Conservation (phyloP, 2,888 invertebrate genomes). For the Pinctada fucata region DNA sequence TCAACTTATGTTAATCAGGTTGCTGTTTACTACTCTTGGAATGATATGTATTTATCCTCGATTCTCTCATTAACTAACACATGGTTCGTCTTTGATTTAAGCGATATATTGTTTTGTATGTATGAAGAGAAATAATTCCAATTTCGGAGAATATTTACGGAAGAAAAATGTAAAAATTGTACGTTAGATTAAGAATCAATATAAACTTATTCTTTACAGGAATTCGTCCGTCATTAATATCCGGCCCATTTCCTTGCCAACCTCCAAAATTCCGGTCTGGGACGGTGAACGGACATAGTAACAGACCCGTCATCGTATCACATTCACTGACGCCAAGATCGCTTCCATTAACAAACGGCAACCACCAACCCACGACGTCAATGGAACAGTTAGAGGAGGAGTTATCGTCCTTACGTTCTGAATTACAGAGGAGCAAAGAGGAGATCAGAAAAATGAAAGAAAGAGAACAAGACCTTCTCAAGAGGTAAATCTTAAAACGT, state of each 20-base stretch:
- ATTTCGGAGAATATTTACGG: too few species aligned
- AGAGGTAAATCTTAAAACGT: constrained; percentile 67
- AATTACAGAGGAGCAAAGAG: constrained; percentile 77
- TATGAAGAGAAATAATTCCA: too few species aligned
- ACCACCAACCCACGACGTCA: neutral
- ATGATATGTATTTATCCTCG: too few species aligned
- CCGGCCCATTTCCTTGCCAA: constrained; percentile 40
- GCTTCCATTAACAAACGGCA: constrained; percentile 27
- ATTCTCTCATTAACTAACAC: too few species aligned
- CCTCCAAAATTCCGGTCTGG: constrained; percentile 14
- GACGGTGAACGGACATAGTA: constrained; percentile 24
- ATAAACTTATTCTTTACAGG: constrained; percentile 37
- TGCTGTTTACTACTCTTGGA: too few species aligned
- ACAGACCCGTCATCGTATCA: neutral
- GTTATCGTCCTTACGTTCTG: constrained; percentile 76
- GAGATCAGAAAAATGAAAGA: constrained; percentile 76
- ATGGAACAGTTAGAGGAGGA: constrained; percentile 66
- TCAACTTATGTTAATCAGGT: too few species aligned
- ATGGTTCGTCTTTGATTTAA: too few species aligned
- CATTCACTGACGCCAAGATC: constrained; percentile 12
- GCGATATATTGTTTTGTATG: too few species aligned
- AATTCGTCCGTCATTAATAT: constrained; percentile 53
- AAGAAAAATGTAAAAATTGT: too few species aligned
- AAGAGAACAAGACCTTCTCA: constrained; percentile 76
- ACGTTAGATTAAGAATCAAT: too few species aligned